Base-by-base conservation (phyloP, 2,113 vertebrate species). In the Geothlypis trichas region DNA sequence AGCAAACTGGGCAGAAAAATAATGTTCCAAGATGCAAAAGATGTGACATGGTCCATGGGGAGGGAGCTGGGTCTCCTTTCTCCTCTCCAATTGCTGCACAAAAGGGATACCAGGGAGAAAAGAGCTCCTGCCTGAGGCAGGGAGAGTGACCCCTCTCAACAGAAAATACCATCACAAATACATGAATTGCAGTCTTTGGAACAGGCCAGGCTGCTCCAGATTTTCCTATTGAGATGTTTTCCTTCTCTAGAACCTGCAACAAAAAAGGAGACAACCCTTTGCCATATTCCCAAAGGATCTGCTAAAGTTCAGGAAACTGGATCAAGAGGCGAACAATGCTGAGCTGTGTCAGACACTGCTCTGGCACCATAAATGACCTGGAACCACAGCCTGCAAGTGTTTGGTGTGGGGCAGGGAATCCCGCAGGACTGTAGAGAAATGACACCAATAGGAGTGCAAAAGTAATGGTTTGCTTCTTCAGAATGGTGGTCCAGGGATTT, bases 1-100 rank as follows among this genome's bases (percentile, higher is more conserved):
- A 59, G 39, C 12, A 19, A 77, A 30, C 19, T 22, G 31, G 33
- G 13, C 3, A 57, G 69, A 84, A 0, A 0, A 19, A 5, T 7
- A 41, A 26, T 5, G 6, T 80, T 76, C 52, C 46, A 62, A 62
- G 37, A 24, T 62, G 26, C 52, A 67, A 58, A 72, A 52, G 1
- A 26, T 35, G 15, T 42, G 51, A 15, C 27, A 30, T 6, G 23
- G 41, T 27, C n/a, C 15, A 3, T n/a, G 39, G 11, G 44, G 49
- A 41, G 15, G 31, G 19, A 80, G 14, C 27, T 67, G 37, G 12
- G 13, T 89, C 35, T 80, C 44, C 16, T 49, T 58, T 12, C 10
- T 87, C 26, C 10, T 69, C 11, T 87, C 42, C 24, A 35, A 5
- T 27, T 86, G 4, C 37, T 86, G 5, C 42, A 37, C 57, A 46